A percentile compares a stretch with the other conserved stretches of the same genome.
Conservation (phyloP, 2,113 vertebrate species). For the Pheucticus melanocephalus region DNA sequence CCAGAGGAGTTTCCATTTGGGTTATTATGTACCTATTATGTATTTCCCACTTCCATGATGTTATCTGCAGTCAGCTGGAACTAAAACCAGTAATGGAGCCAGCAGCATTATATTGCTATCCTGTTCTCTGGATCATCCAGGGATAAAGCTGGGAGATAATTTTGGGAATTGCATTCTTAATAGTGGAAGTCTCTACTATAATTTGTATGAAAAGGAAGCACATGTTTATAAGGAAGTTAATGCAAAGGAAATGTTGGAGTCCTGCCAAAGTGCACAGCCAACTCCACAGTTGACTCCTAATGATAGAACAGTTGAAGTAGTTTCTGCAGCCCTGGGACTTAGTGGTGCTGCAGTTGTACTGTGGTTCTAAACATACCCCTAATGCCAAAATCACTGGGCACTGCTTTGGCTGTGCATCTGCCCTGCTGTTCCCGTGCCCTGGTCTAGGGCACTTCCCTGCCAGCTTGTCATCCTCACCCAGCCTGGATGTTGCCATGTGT, state of each 20-base stretch:
- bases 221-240: background rate
- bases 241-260: background rate
- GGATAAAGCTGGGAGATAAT: background rate
- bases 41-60: background rate
- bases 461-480: background rate
- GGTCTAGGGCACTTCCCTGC: background rate
- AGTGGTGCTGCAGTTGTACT: background rate
- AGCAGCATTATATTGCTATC: background rate
- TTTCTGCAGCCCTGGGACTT: background rate
- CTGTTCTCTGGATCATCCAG: background rate
- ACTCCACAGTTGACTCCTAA: background rate
- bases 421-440: background rate
- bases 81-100: background rate
- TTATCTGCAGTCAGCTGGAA: background rate
- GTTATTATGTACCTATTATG: background rate
- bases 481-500: fast-evolving
- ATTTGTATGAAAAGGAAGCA: background rate
- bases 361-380: background rate
- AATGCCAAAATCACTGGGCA: background rate
- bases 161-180: background rate
- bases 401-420: background rate
- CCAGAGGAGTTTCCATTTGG: background rate
- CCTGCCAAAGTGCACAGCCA: background rate
- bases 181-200: background rate
- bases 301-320: background rate